A percentile compares a stretch with the other conserved stretches of the same genome.
phyloP scores from a whole-genome alignment of 2,113 vertebrate species.

The Heloderma charlesbogerti region DNA sequence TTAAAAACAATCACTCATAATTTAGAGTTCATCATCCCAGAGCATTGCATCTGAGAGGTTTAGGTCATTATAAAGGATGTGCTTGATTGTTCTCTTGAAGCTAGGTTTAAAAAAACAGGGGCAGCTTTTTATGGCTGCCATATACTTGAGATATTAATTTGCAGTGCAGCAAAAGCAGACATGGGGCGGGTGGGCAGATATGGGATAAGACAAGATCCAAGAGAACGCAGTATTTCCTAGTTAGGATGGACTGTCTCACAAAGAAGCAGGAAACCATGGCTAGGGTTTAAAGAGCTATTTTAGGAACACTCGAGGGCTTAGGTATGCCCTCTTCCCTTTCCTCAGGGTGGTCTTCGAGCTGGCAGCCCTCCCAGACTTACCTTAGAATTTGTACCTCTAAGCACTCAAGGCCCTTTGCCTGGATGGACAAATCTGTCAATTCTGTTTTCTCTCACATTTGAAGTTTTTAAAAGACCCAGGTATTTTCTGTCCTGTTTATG shows the following conservation, averaged over 20 bases:
- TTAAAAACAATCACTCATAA: slow-evolving; percentile 73
- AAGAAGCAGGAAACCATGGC: neutral
- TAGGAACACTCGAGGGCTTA: neutral
- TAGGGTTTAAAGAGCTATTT: neutral
- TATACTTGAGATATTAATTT: slow-evolving; percentile 73
- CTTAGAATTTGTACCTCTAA: no score
- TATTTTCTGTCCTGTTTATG: no score
- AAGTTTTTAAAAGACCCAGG: no score
- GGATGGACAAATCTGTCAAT: neutral
- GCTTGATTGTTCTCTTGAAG: slow-evolving; percentile 69
- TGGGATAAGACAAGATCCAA: slow-evolving; percentile 5
- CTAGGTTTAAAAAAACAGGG: slow-evolving; percentile 38
- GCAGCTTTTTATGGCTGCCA: slow-evolving; percentile 66
- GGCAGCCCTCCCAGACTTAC: no score
- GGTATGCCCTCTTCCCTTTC: neutral
- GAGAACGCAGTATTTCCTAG: slow-evolving; percentile 47
- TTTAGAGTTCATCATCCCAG: slow-evolving; percentile 70
- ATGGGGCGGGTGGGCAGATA: neutral
- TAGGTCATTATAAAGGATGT: slow-evolving; percentile 70
- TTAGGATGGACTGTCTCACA: slow-evolving; percentile 50
- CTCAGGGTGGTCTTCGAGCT: no score
- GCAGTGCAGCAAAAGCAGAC: slow-evolving; percentile 35
- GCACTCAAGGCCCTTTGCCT: no score
- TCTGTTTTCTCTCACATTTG: neutral
- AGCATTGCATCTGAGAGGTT: slow-evolving; percentile 66